Percentiles rank a stretch among this genome's conserved stretches.
Conservation (phyloP, 2,113 vertebrate genomes). For the Balaenoptera acutorostrata region DNA sequence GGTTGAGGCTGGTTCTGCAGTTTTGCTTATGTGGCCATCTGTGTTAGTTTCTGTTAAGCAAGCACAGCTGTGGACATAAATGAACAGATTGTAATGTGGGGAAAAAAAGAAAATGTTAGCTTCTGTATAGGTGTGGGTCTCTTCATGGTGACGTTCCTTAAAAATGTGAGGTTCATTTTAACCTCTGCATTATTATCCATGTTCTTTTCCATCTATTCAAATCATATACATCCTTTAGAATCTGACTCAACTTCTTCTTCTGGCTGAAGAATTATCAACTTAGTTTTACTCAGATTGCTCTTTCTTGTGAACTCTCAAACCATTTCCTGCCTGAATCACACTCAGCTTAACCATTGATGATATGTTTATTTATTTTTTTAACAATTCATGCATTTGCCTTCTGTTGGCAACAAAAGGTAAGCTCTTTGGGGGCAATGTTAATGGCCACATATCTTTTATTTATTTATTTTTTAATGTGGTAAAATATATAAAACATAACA, state of each 20-base stretch:
- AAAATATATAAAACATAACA: background rate
- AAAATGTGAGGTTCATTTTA: background rate
- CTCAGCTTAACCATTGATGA: background rate
- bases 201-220: background rate
- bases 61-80: no score
- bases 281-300: background rate
- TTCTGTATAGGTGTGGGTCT: no score
- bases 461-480: background rate
- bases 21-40: no score
- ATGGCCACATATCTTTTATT: background rate
- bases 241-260: background rate
- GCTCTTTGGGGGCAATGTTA: background rate
- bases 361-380: background rate
- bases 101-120: no score
- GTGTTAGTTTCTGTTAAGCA: no score
- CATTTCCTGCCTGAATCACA: background rate
- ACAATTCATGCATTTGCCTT: background rate
- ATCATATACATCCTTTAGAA: background rate
- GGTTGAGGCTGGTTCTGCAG: no score
- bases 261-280: background rate
- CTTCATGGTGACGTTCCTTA: background rate
- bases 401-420: background rate
- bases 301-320: background rate
- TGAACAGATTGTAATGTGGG: no score
- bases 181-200: background rate